Percentiles rank a stretch among this genome's conserved stretches.
Conservation (phyloP, 1,140 invertebrate species). For the Mesaphorura yosii region DNA sequence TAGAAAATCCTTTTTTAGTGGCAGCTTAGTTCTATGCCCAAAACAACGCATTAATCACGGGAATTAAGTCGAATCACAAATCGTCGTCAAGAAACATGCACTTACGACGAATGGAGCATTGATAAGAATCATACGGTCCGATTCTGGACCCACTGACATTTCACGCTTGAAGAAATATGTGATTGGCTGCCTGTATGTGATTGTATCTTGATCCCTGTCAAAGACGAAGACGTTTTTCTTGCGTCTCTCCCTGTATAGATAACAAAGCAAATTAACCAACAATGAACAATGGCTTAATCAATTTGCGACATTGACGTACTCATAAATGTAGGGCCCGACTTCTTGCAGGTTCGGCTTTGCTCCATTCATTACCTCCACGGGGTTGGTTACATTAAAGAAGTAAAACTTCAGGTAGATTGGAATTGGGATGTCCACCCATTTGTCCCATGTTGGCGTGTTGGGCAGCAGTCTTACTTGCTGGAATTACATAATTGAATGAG, state of each 20-base stretch:
- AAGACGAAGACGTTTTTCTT: conserved; percentile 14
- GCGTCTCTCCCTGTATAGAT: conserved; percentile 12
- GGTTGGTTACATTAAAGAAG: conserved; percentile 41
- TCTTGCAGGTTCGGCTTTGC: conserved; percentile 37
- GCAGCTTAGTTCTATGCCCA: too few relatives aligned
- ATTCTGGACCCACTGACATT: conserved; percentile 10
- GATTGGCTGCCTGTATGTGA: conserved; percentile 13
- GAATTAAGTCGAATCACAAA: too few relatives aligned
- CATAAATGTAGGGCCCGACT: conserved; percentile 43
- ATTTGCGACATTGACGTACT: conserved; percentile 29
- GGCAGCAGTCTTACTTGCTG: conserved; percentile 7
- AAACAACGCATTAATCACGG: too few relatives aligned
- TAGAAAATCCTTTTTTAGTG: too few relatives aligned
- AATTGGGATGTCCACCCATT: conserved; percentile 22
- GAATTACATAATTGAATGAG: too few relatives aligned
- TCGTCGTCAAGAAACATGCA: too few relatives aligned
- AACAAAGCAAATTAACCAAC: background rate
- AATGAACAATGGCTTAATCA: background rate
- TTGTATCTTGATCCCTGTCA: conserved; percentile 17
- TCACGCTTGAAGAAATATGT: conserved; percentile 13
- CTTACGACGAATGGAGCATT: conserved; percentile 31
- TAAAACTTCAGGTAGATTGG: conserved; percentile 41
- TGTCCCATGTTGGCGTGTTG: background rate
- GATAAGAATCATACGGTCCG: conserved; percentile 21
- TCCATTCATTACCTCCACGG: conserved; percentile 36